Conservation (phyloP, 1,140 invertebrate species). For the Rhysida immarginata region DNA sequence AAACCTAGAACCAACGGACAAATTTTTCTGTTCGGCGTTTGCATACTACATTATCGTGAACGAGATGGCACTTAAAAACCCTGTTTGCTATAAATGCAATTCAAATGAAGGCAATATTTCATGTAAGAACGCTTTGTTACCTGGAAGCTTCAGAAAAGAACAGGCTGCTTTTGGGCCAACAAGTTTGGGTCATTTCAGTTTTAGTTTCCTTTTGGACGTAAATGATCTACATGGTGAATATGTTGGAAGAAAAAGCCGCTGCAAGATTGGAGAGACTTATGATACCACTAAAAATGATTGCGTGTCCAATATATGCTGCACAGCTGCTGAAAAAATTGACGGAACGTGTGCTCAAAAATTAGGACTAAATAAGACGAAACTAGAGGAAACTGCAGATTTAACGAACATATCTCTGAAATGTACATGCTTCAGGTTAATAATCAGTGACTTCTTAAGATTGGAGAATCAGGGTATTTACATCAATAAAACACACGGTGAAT, state of each 20-base stretch:
- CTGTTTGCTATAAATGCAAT: constrained; percentile 28
- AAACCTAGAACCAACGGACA: not conserved
- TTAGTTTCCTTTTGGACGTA: not conserved
- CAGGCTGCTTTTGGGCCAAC: no score
- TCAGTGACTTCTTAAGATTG: not conserved
- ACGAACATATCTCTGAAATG: not conserved
- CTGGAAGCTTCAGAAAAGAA: not conserved
- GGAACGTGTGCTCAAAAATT: no score
- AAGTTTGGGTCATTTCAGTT: no score
- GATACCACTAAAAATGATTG: not conserved
- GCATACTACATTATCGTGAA: not conserved
- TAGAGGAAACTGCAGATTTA: not conserved
- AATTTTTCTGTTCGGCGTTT: not conserved
- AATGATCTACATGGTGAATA: not conserved
- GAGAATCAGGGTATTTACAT: not conserved
- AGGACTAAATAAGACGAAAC: no score
- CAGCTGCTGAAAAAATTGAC: not conserved
- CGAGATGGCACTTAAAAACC: constrained; percentile 23
- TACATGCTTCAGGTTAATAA: not conserved
- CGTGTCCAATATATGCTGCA: not conserved
- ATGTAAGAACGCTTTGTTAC: not conserved
- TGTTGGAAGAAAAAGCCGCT: not conserved
- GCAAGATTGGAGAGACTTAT: not conserved
- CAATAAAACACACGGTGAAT: not conserved
- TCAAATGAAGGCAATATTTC: not conserved